A percentile compares a stretch with the other conserved stretches of the same genome.
These are phyloP conservation scores for Lepidonotus clava DNA, from an alignment of 2,888 invertebrate genomes.

Conservation along the genomic window DNA sequence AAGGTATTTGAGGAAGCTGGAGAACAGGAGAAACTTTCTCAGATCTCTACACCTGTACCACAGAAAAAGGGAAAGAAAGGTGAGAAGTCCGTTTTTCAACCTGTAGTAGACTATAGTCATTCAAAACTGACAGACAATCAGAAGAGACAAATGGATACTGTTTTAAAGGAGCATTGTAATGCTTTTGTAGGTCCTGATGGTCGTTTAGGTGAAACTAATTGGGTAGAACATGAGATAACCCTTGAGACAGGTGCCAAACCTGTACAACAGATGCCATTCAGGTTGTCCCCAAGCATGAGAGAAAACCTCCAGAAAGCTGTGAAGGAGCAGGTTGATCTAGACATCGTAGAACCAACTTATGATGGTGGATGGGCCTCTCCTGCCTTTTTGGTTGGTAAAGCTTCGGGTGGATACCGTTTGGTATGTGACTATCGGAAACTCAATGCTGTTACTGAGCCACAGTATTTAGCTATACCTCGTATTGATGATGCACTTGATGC, in stretches of 20 bases:
- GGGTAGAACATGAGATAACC: neutral
- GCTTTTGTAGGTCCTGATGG: neutral
- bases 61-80: no score
- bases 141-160: neutral
- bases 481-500: neutral
- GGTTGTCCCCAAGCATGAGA: neutral
- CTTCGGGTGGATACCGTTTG: no score
- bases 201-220: neutral
- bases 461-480: neutral
- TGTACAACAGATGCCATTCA: neutral
- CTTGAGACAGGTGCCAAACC: neutral
- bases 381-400: neutral
- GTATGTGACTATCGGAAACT: no score
- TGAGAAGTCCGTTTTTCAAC: neutral
- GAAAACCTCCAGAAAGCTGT: neutral
- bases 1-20: neutral
- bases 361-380: neutral
- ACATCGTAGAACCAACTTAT: neutral
- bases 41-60: neutral
- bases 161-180: neutral
- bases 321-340: neutral
- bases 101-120: neutral
- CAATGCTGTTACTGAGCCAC: neutral
- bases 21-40: neutral
- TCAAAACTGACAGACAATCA: neutral